phyloP scores from a whole-genome alignment of 2,797 vertebrate genomes.

The Denticeps clupeoides region DNA sequence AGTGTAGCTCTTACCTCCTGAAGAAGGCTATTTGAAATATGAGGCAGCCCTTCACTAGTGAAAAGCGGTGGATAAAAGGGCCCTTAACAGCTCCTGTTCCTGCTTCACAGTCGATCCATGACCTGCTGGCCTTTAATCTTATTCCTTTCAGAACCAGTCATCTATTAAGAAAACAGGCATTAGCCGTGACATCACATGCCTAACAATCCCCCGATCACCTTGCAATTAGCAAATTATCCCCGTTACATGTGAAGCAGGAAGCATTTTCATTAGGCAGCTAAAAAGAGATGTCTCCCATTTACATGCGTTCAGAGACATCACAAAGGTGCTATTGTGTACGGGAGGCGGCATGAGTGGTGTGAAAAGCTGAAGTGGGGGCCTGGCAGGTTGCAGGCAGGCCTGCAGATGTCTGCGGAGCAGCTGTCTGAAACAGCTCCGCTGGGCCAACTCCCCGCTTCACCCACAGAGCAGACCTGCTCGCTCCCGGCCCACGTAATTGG shows the following conservation, averaged over 20 bases:
- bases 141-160: neutral
- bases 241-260: conserved; percentile 58
- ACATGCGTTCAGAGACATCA: conserved; percentile 49
- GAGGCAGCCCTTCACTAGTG: neutral
- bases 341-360: conserved; percentile 48
- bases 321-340: conserved; percentile 60
- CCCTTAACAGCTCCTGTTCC: neutral
- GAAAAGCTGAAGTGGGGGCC: conserved; percentile 42
- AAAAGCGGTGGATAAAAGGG: neutral
- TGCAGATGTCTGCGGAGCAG: conserved; percentile 50
- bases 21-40: neutral
- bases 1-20: neutral
- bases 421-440: neutral
- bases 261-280: conserved; percentile 56
- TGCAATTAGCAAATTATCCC: conserved; percentile 37
- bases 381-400: conserved; percentile 29
- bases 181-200: neutral
- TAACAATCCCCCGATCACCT: neutral
- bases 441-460: conserved; percentile 38
- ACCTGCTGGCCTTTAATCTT: neutral
- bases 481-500: conserved; percentile 52
- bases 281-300: conserved; percentile 48
- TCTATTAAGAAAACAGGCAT: neutral
- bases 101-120: neutral
- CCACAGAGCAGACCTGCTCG: conserved; percentile 53